These are phyloP conservation scores for Choristoneura fumiferana DNA, from an alignment of 1,140 invertebrate genomes.

Conservation along the genomic window DNA sequence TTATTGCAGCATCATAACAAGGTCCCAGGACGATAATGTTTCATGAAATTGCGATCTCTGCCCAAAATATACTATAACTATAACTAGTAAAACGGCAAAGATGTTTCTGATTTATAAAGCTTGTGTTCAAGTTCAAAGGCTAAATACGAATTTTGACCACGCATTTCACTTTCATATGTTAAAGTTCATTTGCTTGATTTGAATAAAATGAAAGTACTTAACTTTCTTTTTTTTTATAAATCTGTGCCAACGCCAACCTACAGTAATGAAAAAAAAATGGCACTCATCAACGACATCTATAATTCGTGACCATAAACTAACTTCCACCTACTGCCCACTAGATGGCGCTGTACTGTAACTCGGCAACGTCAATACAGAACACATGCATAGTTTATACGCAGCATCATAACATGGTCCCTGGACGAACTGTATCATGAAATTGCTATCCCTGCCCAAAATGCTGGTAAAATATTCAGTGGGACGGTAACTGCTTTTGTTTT, in stretches of 20 bases:
- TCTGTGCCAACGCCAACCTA: no score
- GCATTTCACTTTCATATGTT: no score
- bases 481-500: constrained; percentile 64
- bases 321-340: neutral
- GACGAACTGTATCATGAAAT: constrained; percentile 55
- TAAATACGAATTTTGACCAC: no score
- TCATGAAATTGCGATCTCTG: constrained; percentile 57
- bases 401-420: constrained; percentile 57
- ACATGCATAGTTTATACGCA: constrained; percentile 60
- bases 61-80: no score
- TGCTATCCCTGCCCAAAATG: constrained; percentile 50
- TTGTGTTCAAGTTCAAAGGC: no score
- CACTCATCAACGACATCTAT: constrained; percentile 33
- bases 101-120: no score
- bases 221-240: no score
- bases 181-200: no score
- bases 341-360: constrained; percentile 43
- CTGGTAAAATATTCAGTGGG: constrained; percentile 62
- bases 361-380: constrained; percentile 47
- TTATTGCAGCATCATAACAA: constrained; percentile 60
- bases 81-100: no score
- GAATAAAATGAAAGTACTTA: no score
- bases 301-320: neutral
- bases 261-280: no score
- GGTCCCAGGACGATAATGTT: constrained; percentile 45